These are phyloP conservation scores for Moxostoma hubbsi DNA, from an alignment of 2,797 vertebrate species.

Conservation along the genomic window DNA sequence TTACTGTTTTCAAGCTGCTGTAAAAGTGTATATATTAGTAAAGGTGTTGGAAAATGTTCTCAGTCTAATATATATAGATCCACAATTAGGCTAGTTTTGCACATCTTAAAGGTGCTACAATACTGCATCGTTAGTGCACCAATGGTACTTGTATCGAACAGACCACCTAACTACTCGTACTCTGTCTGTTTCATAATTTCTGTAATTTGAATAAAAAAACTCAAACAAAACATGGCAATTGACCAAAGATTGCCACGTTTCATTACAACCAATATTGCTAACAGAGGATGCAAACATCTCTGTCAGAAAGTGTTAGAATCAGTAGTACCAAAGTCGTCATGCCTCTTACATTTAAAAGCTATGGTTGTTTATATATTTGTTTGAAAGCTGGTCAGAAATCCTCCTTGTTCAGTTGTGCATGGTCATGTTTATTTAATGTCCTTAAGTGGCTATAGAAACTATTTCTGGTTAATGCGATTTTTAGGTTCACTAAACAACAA, in stretches of 20 bases:
- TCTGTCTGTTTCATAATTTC: too few relatives aligned
- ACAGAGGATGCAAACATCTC: background rate
- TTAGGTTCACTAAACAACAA: too few relatives aligned
- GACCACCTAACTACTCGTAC: too few relatives aligned
- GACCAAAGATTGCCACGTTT: background rate
- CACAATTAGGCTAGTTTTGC: constrained; percentile 16
- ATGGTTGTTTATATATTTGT: background rate
- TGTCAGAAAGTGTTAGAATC: constrained; percentile 3
- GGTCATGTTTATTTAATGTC: background rate
- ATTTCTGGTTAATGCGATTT: background rate
- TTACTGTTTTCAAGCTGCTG: constrained; percentile 42
- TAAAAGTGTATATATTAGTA: constrained; percentile 38
- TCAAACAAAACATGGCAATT: background rate
- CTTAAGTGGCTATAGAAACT: background rate
- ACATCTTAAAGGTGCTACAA: constrained; percentile 25
- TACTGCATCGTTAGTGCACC: background rate
- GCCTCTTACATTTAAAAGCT: background rate
- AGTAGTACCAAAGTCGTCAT: background rate
- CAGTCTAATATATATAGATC: constrained; percentile 16
- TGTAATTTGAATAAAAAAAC: background rate
- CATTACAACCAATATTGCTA: too few relatives aligned
- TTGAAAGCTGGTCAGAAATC: background rate
- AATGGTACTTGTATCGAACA: background rate
- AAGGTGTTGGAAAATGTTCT: constrained; percentile 5
- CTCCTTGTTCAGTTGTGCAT: too few relatives aligned